A percentile compares a stretch with the other conserved stretches of the same genome.
Conservation (phyloP, 1,140 invertebrate genomes). For the Macrobrachium rosenbergii region DNA sequence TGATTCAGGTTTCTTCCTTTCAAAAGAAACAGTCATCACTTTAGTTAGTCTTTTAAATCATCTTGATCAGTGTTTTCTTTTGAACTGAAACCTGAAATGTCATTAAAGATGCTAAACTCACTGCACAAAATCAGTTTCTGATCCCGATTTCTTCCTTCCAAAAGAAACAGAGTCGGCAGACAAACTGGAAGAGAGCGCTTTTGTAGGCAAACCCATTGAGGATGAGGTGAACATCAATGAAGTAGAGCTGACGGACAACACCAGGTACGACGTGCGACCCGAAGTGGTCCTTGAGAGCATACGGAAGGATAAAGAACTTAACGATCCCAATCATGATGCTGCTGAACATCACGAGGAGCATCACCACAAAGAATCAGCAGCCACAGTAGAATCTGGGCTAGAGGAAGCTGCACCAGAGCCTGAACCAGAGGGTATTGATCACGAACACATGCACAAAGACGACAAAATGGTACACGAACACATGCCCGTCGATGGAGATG, state of each 20-base stretch:
- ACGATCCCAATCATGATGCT: neutral
- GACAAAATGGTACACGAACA: too few species aligned
- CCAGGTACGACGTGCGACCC: constrained; percentile 36
- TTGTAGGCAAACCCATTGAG: constrained; percentile 25
- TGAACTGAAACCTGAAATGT: too few species aligned
- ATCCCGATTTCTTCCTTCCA: neutral
- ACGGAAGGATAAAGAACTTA: neutral
- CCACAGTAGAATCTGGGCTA: constrained; percentile 9
- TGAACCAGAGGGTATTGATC: neutral
- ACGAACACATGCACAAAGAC: constrained; percentile 30
- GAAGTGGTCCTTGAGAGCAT: constrained; percentile 25
- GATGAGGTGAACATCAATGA: constrained; percentile 19
- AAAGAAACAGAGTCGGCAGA: constrained; percentile 3
- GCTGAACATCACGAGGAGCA: constrained; percentile 25
- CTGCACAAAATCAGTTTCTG: neutral
- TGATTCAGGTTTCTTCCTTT: neutral
- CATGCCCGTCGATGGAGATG: too few species aligned
- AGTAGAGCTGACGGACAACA: constrained; percentile 39
- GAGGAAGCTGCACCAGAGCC: constrained; percentile 27
- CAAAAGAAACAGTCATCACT: neutral
- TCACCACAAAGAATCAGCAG: constrained; percentile 1
- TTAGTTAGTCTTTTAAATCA: too few species aligned
- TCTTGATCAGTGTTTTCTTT: too few species aligned
- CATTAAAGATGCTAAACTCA: too few species aligned
- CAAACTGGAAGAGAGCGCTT: constrained; percentile 27